Percentiles rank a stretch among this genome's conserved stretches.
These are phyloP conservation scores for Callocephalon fimbriatum DNA, from an alignment of 2,113 vertebrate species.

Conservation along the genomic window DNA sequence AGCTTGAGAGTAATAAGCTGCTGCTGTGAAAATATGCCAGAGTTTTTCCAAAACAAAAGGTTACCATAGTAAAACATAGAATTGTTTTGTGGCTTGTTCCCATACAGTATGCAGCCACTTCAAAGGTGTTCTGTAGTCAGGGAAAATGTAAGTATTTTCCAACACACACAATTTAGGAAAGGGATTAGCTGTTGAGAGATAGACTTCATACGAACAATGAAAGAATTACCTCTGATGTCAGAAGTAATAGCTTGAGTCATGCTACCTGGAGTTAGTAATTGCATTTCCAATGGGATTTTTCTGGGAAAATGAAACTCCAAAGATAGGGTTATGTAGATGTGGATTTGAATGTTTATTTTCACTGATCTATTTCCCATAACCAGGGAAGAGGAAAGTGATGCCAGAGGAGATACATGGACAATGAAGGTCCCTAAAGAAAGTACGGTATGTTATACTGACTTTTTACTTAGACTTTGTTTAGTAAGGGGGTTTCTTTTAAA, in stretches of 20 bases:
- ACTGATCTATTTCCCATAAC: conserved; percentile 9
- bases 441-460: conserved; percentile 79
- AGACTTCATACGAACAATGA: background rate
- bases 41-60: conserved; percentile 42
- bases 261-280: conserved; percentile 7
- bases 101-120: background rate
- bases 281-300: background rate
- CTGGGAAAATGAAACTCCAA: background rate
- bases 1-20: background rate
- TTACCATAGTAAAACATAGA: conserved; percentile 29
- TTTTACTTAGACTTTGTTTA: background rate
- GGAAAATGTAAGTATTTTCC: conserved; percentile 11
- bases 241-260: background rate
- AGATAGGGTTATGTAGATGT: background rate
- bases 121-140: conserved; percentile 2
- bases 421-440: conserved; percentile 95
- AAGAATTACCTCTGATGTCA: conserved; percentile 33
- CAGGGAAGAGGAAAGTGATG: conserved; percentile 98
- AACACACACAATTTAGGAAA: background rate
- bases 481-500: background rate
- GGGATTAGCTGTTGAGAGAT: conserved; percentile 17
- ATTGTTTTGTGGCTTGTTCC: background rate
- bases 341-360: conserved; percentile 11
- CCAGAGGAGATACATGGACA: conserved; percentile 95
- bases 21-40: background rate